These are phyloP conservation scores for Morpho helenor DNA, from an alignment of 2,888 invertebrate species.

Conservation along the genomic window DNA sequence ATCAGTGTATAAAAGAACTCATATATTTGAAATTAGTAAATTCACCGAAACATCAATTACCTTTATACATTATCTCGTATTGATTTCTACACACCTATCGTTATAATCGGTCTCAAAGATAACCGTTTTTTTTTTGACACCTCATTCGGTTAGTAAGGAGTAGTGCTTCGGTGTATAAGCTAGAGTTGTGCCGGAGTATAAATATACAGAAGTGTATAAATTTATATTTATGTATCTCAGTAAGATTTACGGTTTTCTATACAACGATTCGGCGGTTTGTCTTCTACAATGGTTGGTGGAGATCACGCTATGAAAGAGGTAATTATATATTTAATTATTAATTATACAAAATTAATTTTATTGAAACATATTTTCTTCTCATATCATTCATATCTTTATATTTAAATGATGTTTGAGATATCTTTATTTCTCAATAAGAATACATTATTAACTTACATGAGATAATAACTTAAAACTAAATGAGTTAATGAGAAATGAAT, in stretches of 20 bases:
- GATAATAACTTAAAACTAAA: too few relatives aligned
- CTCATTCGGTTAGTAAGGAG: slow-evolving; percentile 7
- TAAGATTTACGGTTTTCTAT: slow-evolving; percentile 20
- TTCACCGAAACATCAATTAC: too few relatives aligned
- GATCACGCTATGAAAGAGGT: slow-evolving; percentile 56
- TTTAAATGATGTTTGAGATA: too few relatives aligned
- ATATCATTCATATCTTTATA: too few relatives aligned
- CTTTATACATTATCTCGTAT: slow-evolving; percentile 9
- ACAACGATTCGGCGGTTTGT: slow-evolving; percentile 36
- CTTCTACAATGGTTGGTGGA: slow-evolving; percentile 51
- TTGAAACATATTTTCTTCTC: not conserved
- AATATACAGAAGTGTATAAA: not conserved
- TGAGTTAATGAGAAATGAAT: too few relatives aligned
- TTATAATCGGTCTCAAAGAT: slow-evolving; percentile 15
- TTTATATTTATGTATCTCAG: slow-evolving; percentile 10
- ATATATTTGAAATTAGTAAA: too few relatives aligned
- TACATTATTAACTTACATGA: too few relatives aligned
- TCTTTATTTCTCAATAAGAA: too few relatives aligned
- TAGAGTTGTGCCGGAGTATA: not conserved
- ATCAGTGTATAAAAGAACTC: too few relatives aligned
- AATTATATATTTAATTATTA: not conserved
- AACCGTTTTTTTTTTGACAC: slow-evolving; percentile 11
- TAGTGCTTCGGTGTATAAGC: not conserved
- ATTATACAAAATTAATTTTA: not conserved
- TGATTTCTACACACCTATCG: slow-evolving; percentile 13